Evolutionary conservation across 2,888 invertebrate species (phyloP).

Genomic region (Laspeyria flexula): DNA sequence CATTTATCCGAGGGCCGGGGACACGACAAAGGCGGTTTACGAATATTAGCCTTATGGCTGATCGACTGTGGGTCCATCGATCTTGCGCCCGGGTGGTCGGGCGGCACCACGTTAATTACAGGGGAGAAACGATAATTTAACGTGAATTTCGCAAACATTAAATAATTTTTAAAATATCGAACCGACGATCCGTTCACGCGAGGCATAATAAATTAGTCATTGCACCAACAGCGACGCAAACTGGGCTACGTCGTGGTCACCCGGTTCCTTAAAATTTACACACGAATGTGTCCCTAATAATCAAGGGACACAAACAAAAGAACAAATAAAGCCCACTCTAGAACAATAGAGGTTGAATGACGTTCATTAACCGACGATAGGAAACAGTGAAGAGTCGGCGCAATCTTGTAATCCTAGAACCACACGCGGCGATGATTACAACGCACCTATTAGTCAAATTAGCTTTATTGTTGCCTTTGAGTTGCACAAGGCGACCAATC

Average conservation of each 20-base stretch:
- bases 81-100: slow-evolving; percentile 75
- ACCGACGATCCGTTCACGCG: slow-evolving; percentile 73
- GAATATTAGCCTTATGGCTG: slow-evolving; percentile 72
- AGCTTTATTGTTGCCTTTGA: slow-evolving; percentile 81
- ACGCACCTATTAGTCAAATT: slow-evolving; percentile 86
- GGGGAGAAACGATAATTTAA: slow-evolving; percentile 78
- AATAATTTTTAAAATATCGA: slow-evolving; percentile 76
- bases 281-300: slow-evolving; percentile 25
- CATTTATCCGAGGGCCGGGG: slow-evolving; percentile 64
- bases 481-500: slow-evolving; percentile 78
- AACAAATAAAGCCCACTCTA: slow-evolving; percentile 61
- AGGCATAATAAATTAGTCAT: slow-evolving; percentile 76
- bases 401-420: slow-evolving; percentile 80
- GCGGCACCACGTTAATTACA: slow-evolving; percentile 79
- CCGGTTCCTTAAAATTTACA: slow-evolving; percentile 33
- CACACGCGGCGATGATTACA: slow-evolving; percentile 85
- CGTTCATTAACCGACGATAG: slow-evolving; percentile 71
- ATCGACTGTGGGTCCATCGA: slow-evolving; percentile 73
- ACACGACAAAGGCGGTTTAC: slow-evolving; percentile 68
- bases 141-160: slow-evolving; percentile 81
- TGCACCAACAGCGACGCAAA: slow-evolving; percentile 51
- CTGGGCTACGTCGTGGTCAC: slow-evolving; percentile 22
- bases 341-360: slow-evolving; percentile 77
- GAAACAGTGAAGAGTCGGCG: slow-evolving; percentile 65
- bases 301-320: slow-evolving; percentile 43